These are phyloP conservation scores for Drosophila trichaetosa DNA, from an alignment of 2,888 invertebrate species.

Conservation along the genomic window DNA sequence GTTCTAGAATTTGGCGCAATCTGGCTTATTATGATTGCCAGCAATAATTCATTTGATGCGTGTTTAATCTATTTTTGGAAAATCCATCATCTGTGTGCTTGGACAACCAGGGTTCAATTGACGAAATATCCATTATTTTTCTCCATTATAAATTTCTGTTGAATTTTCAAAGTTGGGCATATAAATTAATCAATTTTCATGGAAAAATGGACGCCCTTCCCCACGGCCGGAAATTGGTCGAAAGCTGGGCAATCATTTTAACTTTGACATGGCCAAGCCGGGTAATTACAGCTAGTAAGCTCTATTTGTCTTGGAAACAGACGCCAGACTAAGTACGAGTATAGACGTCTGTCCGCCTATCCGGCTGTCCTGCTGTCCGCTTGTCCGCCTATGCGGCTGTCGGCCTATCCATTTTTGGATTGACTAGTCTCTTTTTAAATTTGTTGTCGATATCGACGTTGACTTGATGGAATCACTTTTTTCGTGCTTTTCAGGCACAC, in stretches of 20 bases:
- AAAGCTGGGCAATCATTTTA: slow-evolving; percentile 11
- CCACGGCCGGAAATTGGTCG: background rate
- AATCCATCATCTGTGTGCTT: slow-evolving; percentile 1
- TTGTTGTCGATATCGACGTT: background rate
- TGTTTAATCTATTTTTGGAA: slow-evolving; percentile 7
- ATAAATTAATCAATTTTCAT: slow-evolving; percentile 18
- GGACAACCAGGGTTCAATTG: background rate
- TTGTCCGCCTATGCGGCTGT: background rate
- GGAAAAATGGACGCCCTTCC: background rate
- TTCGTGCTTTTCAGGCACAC: background rate
- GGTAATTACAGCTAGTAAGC: slow-evolving; percentile 17
- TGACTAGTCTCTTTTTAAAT: background rate
- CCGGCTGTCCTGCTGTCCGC: background rate
- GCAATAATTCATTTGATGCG: slow-evolving; percentile 7
- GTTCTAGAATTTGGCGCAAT: background rate
- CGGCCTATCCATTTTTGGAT: background rate
- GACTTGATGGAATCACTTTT: background rate
- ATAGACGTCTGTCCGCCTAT: background rate
- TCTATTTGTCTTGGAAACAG: slow-evolving; percentile 14
- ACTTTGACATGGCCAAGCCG: slow-evolving; percentile 17
- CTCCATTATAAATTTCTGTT: slow-evolving; percentile 9
- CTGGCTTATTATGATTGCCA: background rate
- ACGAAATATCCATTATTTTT: slow-evolving; percentile 11
- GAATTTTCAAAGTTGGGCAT: slow-evolving; percentile 5
- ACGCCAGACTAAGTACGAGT: background rate